Evolutionary conservation across 92 coral and sea anemone genomes (phyloP).

Genomic region (Palythoa grandiflora): DNA sequence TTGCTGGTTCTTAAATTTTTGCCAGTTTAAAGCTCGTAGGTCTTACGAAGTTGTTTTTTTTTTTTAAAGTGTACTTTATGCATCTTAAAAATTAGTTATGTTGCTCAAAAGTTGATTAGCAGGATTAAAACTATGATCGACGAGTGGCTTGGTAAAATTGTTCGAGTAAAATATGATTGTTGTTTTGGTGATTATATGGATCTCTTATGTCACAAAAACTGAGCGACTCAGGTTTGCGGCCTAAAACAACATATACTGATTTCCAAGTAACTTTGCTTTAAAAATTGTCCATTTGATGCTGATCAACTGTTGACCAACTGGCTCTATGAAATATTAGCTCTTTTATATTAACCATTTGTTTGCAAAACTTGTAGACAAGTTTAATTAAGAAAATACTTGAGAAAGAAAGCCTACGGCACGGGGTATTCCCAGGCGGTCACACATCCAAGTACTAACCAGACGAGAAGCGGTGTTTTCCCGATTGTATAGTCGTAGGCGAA

Average conservation of each 20-base stretch:
- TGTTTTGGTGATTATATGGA: constrained; percentile 14
- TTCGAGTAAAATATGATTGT: constrained; percentile 10
- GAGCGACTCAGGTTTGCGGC: neutral
- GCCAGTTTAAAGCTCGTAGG: neutral
- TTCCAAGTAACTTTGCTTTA: no score
- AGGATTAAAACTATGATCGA: neutral
- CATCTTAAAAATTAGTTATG: neutral
- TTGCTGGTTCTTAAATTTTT: neutral
- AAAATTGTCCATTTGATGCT: no score
- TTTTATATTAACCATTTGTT: neutral
- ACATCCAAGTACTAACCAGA: no score
- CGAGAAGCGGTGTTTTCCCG: no score
- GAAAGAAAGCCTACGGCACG: neutral
- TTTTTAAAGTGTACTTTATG: neutral
- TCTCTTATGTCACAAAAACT: neutral
- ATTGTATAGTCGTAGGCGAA: neutral
- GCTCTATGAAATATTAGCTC: no score
- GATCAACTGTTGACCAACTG: no score
- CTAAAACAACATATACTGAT: neutral
- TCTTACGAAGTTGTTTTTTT: neutral
- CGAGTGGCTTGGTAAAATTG: constrained; percentile 21
- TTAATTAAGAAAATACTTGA: neutral
- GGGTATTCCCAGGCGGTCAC: no score
- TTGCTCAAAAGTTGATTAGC: neutral
- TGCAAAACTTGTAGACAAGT: neutral